Percentiles rank a stretch among this genome's conserved stretches.
These are phyloP conservation scores for Magallana ariakensis DNA, from an alignment of 1,140 invertebrate species.

Conservation along the genomic window DNA sequence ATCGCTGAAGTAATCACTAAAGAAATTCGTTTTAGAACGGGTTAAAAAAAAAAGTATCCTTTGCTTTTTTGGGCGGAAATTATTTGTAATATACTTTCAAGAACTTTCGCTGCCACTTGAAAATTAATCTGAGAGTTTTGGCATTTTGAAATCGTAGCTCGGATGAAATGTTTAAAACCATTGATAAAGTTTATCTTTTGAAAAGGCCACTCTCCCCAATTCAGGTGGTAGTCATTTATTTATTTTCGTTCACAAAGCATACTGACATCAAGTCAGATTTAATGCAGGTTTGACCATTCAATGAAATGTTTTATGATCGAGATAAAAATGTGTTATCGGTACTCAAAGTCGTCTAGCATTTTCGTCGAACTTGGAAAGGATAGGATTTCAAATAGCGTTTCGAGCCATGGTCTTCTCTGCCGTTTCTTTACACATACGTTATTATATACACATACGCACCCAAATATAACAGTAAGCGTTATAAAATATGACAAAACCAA, in stretches of 20 bases:
- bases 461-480: conserved; percentile 18
- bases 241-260: conserved; percentile 34
- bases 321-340: conserved; percentile 25
- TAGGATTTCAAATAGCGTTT: background rate
- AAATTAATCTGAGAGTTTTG: conserved; percentile 35
- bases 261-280: conserved; percentile 24
- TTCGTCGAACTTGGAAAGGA: conserved; percentile 12
- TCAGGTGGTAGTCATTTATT: conserved; percentile 36
- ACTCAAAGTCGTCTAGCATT: conserved; percentile 27
- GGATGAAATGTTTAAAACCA: conserved; percentile 35
- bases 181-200: conserved; percentile 32
- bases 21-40: background rate
- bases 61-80: background rate
- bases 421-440: background rate
- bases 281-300: conserved; percentile 35
- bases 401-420: conserved; percentile 11
- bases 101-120: conserved; percentile 34
- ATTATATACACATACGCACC: background rate
- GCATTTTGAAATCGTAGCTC: conserved; percentile 27
- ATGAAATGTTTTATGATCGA: conserved; percentile 34
- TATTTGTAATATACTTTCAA: background rate
- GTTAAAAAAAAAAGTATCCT: background rate
- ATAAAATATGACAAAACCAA: conserved; percentile 31
- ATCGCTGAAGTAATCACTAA: background rate
- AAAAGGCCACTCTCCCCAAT: conserved; percentile 35